Evolutionary conservation across 2,113 vertebrate species (phyloP).

Genomic region (Boulengeromyrus knoepffleri): DNA sequence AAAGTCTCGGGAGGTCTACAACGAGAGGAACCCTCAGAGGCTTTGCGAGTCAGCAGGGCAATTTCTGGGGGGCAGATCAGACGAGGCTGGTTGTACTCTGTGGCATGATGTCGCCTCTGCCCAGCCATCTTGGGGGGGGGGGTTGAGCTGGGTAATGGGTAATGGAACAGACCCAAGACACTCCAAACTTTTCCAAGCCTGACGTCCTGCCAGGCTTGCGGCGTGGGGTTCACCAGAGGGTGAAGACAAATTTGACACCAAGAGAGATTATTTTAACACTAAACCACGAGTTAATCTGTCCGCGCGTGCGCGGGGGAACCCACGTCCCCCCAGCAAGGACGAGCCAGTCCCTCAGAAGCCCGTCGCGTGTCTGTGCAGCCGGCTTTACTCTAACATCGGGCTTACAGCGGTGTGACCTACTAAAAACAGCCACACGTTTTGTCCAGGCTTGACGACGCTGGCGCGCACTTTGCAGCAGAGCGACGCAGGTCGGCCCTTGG

Average conservation of each 20-base stretch:
- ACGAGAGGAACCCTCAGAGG: no score
- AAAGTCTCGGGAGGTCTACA: not conserved
- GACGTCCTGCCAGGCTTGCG: not conserved
- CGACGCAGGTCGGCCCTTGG: conserved; percentile 52
- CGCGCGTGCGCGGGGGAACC: not conserved
- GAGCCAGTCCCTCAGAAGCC: conserved; percentile 26
- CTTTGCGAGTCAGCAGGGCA: not conserved
- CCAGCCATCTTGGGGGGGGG: not conserved
- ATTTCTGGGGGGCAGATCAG: not conserved
- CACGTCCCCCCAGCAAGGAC: not conserved
- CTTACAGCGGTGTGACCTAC: conserved; percentile 20
- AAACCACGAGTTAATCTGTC: not conserved
- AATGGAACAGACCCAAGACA: not conserved
- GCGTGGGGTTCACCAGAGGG: not conserved
- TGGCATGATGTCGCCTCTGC: not conserved
- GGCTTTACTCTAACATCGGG: conserved; percentile 6
- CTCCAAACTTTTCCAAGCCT: not conserved
- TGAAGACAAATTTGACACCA: not conserved
- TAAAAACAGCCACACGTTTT: conserved; percentile 18
- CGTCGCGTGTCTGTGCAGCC: conserved; percentile 28
- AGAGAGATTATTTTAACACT: not conserved
- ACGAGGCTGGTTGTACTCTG: not conserved
- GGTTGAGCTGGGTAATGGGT: not conserved
- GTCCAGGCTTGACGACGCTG: conserved; percentile 9
- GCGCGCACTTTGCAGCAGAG: not conserved